Base-by-base conservation (phyloP, 2,797 vertebrate genomes). In the Dendrocincla fuliginosa region DNA sequence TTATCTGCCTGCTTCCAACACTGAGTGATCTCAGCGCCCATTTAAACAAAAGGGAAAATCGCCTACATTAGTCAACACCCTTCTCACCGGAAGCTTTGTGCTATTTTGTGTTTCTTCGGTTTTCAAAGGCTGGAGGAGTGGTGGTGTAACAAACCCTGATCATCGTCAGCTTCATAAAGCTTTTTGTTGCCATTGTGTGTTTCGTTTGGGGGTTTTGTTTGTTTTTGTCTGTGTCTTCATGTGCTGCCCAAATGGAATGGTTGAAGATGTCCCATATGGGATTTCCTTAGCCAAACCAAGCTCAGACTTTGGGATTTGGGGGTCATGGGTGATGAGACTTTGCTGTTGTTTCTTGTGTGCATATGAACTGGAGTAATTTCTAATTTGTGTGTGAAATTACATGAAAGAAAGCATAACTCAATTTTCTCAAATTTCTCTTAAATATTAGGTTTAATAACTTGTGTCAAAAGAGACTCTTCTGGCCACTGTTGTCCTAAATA, bases 51-150 rank as follows among this genome's bases (percentile, higher is more conserved):
- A 57, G 6, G 7, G n/a, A 61, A 61, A 33, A 35, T 39, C 0
- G 10, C 16, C 18, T 46, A 0, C 1, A 0, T 53, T 69, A n/a
- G n/a, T 16, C 5, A 33, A 52, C 6, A 14, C 4, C 5, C 32
- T 60, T 44, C 41, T 30, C 22, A 12, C 33, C 55, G 23, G 32
- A 59, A 81, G 19, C 39, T 13, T 44, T 65, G 27, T 37, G 22
- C 52, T 17, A n/a, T 11, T 65, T 63, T 64, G 64, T 0, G 30
- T 52, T 32, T 16, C 15, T 13, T 64, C 65, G 4, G 6, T 64
- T 89, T 90, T 87, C 46, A 60, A 52, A 69, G 25, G 68, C 11
- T 74, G 71, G 32, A n/a, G 25, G 16, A 82, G 39, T 50, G 8
- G 7, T 71, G 6, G 3, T 37, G 19, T 41, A 20, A 61, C 5